These are phyloP conservation scores for Lutjanus argentimaculatus DNA, from an alignment of 2,797 vertebrate genomes.

Conservation along the genomic window DNA sequence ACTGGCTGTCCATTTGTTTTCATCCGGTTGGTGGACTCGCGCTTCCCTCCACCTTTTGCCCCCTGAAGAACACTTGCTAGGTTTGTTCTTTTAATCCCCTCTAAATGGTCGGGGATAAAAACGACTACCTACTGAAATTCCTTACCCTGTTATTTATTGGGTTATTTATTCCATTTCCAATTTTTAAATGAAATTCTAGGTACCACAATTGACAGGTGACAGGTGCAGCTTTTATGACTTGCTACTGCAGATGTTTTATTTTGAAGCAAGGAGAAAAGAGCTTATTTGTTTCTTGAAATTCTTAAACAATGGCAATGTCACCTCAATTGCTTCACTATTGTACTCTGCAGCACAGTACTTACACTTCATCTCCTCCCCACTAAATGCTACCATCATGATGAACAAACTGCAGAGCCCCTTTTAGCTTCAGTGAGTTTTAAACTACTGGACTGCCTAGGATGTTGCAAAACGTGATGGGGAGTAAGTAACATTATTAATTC, in stretches of 20 bases:
- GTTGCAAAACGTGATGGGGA: conserved; percentile 21
- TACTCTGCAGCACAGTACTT: neutral
- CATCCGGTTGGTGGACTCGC: conserved; percentile 49
- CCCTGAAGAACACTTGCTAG: conserved; percentile 21
- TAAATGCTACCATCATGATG: conserved; percentile 18
- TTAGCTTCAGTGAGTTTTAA: conserved; percentile 18
- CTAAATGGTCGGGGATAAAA: conserved; percentile 32
- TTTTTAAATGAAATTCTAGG: neutral
- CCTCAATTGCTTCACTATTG: neutral
- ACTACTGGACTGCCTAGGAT: conserved; percentile 7
- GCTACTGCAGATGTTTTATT: neutral
- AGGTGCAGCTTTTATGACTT: neutral
- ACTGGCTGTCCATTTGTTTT: conserved; percentile 73
- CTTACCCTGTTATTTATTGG: neutral
- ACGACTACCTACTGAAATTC: conserved; percentile 6
- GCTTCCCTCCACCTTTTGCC: conserved; percentile 51
- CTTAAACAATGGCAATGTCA: neutral
- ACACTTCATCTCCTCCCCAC: neutral
- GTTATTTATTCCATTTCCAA: conserved; percentile 4
- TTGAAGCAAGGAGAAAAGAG: neutral
- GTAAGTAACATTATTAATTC: conserved; percentile 39
- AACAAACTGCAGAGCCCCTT: conserved; percentile 19
- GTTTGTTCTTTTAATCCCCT: conserved; percentile 50
- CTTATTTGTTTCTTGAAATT: conserved; percentile 1
- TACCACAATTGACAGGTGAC: neutral